phyloP scores from a whole-genome alignment of 2,797 vertebrate species.

The Mormyrops attenuatus region DNA sequence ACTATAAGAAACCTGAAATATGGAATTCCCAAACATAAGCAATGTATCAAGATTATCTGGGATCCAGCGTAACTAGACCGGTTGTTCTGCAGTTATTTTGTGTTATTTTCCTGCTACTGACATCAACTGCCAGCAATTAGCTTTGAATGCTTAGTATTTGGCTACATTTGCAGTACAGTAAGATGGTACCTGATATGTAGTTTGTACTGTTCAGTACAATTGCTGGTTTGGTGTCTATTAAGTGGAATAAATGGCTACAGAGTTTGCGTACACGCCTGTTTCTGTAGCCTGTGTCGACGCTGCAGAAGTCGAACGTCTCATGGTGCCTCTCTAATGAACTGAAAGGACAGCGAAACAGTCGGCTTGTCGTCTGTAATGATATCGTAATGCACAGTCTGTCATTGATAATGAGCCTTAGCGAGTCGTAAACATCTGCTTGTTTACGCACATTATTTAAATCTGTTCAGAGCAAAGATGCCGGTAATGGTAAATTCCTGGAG shows the following conservation, averaged over 20 bases:
- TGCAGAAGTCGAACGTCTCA: not conserved
- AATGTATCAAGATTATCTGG: not conserved
- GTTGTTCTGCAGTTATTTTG: not conserved
- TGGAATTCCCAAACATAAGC: not conserved
- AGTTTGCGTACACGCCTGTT: not conserved
- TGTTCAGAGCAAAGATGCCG: not conserved
- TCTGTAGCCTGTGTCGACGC: not conserved
- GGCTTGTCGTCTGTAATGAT: not conserved
- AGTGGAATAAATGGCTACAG: not conserved
- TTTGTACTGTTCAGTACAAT: not conserved
- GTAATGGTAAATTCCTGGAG: not conserved
- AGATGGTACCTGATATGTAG: not conserved
- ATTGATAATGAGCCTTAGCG: not conserved
- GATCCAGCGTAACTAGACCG: not conserved
- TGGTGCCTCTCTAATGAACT: not conserved
- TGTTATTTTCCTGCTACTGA: not conserved
- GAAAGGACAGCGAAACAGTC: not conserved
- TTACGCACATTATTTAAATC: constrained; percentile 5
- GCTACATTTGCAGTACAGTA: not conserved
- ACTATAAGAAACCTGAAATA: not conserved
- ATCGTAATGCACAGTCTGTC: constrained; percentile 4
- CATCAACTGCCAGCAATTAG: not conserved
- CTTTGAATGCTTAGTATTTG: not conserved
- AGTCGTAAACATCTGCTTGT: not conserved
- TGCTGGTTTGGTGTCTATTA: not conserved